Conservation (phyloP, 2,113 vertebrate species). For the Malurus elegans region DNA sequence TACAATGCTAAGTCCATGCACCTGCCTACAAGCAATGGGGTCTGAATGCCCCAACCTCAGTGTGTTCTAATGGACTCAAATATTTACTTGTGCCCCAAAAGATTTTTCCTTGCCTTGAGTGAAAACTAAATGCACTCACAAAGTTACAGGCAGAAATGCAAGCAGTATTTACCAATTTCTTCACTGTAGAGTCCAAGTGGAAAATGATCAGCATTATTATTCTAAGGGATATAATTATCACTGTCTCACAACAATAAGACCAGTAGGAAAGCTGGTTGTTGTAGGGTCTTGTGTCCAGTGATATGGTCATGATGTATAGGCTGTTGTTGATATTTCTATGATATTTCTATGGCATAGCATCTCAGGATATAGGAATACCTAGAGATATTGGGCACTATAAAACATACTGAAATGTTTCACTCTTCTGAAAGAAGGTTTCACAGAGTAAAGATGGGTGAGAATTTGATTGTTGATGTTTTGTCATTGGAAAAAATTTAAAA, state of each 20-base stretch:
- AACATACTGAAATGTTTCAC: not conserved
- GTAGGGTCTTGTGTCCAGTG: not conserved
- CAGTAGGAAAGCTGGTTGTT: not conserved
- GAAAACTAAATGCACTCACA: not conserved
- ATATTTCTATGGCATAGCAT: not conserved
- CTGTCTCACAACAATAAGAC: not conserved
- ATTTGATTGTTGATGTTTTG: not conserved
- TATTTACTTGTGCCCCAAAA: not conserved
- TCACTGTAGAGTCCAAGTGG: not conserved
- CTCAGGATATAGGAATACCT: not conserved
- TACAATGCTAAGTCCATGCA: not conserved
- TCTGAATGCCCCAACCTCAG: not conserved
- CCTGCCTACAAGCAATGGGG: not conserved
- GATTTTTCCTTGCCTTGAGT: not conserved
- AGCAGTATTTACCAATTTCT: not conserved
- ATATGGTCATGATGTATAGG: rapidly evolving
- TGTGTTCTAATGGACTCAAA: not conserved
- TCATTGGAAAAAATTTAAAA: not conserved
- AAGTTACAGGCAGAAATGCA: not conserved
- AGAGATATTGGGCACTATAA: not conserved
- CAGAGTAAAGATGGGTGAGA: not conserved
- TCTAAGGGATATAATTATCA: not conserved
- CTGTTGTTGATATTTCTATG: not conserved
- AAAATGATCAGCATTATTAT: not conserved
- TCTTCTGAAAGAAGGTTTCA: not conserved